These are phyloP conservation scores for Aegithalos caudatus DNA, from an alignment of 2,113 vertebrate species.

Conservation along the genomic window DNA sequence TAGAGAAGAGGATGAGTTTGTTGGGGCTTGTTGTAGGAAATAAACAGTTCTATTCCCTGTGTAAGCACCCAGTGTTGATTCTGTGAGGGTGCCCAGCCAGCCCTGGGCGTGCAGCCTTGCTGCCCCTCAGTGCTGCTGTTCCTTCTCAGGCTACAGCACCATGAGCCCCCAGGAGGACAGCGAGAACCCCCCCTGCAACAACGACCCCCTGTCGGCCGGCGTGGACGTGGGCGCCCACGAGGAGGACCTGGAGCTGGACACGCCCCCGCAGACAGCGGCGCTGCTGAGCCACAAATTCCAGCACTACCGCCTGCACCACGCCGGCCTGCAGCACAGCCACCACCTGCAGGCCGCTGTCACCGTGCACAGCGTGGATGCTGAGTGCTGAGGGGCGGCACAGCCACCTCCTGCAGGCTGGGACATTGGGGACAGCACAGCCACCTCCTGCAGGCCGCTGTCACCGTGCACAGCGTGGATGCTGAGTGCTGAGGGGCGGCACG, in stretches of 20 bases:
- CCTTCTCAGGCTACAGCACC: conserved; percentile 90
- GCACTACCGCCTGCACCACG: conserved; percentile 90
- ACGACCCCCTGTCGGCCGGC: conserved; percentile 89
- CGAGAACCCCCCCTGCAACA: conserved; percentile 93
- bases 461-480: conserved; percentile 93
- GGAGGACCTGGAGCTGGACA: conserved; percentile 93
- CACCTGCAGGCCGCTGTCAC: conserved; percentile 95
- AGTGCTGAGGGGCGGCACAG: conserved; percentile 80
- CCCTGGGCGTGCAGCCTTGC: background rate
- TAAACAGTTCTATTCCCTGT: background rate
- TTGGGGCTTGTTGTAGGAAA: background rate
- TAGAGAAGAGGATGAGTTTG: background rate
- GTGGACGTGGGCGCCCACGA: conserved; percentile 95
- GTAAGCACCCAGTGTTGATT: background rate
- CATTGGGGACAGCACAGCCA: background rate
- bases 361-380: conserved; percentile 93
- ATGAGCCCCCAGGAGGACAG: conserved; percentile 99
- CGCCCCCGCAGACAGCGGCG: conserved; percentile 92
- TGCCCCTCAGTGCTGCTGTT: background rate
- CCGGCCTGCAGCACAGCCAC: conserved; percentile 86
- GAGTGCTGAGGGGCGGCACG: conserved; percentile 81
- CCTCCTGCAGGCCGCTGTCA: conserved; percentile 71
- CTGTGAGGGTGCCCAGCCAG: background rate
- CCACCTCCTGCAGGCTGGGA: background rate
- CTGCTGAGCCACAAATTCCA: conserved; percentile 95